Conservation (phyloP, 2,888 invertebrate genomes). For the Hypomecis punctinalis region DNA sequence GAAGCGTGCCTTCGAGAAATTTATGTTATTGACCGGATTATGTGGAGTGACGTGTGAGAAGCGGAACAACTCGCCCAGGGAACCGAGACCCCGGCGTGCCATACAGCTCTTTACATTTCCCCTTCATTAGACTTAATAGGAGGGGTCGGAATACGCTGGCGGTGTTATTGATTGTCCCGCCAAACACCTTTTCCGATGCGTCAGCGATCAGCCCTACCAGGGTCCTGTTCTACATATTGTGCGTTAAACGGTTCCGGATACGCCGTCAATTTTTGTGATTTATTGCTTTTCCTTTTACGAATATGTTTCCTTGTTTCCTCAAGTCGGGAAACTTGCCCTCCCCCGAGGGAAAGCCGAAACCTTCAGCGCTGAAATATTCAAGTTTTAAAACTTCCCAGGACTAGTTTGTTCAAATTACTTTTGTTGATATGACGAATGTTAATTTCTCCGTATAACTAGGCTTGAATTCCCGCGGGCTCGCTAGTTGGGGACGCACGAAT, state of each 20-base stretch:
- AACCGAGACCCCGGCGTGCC: conserved; percentile 56
- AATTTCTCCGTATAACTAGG: conserved; percentile 27
- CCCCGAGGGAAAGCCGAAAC: background rate
- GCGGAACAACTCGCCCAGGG: conserved; percentile 58
- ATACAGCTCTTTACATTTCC: conserved; percentile 49
- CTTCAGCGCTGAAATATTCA: conserved; percentile 7
- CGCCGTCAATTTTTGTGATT: conserved; percentile 60
- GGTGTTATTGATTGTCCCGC: conserved; percentile 75
- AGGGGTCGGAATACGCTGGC: conserved; percentile 64
- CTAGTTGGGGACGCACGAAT: conserved; percentile 30
- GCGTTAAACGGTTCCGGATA: conserved; percentile 70
- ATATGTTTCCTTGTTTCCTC: conserved; percentile 28
- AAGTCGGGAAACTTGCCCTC: conserved; percentile 16
- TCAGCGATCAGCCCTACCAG: conserved; percentile 70
- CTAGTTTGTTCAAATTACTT: conserved; percentile 17
- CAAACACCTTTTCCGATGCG: conserved; percentile 76
- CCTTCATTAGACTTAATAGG: conserved; percentile 50
- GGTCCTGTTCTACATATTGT: conserved; percentile 72
- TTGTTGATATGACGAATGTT: conserved; percentile 24
- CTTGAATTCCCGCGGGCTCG: conserved; percentile 27
- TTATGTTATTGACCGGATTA: conserved; percentile 83
- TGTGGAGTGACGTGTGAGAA: conserved; percentile 75
- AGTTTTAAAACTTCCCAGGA: conserved; percentile 7
- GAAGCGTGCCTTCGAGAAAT: conserved; percentile 76
- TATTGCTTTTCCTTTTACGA: conserved; percentile 51